Evolutionary conservation across 1,140 invertebrate genomes (phyloP).

Genomic region (Chelonus insularis): DNA sequence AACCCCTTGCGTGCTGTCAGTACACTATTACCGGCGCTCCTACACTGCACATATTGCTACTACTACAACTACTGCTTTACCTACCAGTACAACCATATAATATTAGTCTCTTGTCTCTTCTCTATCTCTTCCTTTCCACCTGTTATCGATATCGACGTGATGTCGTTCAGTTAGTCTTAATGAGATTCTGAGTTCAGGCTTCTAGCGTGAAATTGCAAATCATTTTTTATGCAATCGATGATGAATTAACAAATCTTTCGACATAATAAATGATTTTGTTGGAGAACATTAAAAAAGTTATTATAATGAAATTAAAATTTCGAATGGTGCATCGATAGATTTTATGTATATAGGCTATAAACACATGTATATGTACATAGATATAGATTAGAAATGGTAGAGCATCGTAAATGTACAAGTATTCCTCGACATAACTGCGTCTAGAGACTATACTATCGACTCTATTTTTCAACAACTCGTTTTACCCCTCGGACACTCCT

Average conservation of each 20-base stretch:
- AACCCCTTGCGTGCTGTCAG: neutral
- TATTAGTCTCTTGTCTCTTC: neutral
- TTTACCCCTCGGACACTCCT: constrained; percentile 10
- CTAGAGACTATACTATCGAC: constrained; percentile 20
- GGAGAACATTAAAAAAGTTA: too few relatives aligned
- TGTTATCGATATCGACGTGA: constrained; percentile 16
- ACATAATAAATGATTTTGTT: too few relatives aligned
- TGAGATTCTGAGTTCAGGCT: constrained; percentile 28
- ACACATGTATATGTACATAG: too few relatives aligned
- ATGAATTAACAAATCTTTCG: neutral
- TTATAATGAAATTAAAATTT: too few relatives aligned
- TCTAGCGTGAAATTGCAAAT: constrained; percentile 37
- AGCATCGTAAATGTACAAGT: neutral
- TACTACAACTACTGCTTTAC: neutral
- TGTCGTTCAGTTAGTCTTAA: constrained; percentile 29
- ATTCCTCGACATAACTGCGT: neutral
- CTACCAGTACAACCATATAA: neutral
- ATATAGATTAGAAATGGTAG: too few relatives aligned
- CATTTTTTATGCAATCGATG: constrained; percentile 27
- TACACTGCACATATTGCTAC: neutral
- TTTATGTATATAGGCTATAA: too few relatives aligned
- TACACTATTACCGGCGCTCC: neutral
- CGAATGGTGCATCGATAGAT: too few relatives aligned
- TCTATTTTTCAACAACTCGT: constrained; percentile 9
- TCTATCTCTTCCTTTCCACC: constrained; percentile 7